phyloP scores from a whole-genome alignment of 1,140 invertebrate species.

The Lepidurus packardi region DNA sequence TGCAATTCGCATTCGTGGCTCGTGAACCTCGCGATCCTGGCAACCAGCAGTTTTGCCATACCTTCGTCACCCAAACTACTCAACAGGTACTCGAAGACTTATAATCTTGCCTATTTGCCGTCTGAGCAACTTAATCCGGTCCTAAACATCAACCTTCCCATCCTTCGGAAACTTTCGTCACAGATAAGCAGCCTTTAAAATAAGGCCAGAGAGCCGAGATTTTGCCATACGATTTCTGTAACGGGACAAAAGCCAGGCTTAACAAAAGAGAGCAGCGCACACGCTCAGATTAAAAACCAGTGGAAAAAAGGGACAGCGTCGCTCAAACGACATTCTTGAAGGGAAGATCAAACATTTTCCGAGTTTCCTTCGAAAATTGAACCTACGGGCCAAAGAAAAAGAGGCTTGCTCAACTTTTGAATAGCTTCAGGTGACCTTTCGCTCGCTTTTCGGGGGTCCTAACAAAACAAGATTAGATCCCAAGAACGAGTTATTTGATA shows the following conservation, averaged over 20 bases:
- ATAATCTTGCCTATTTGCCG: conserved; percentile 21
- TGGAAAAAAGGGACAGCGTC: background rate
- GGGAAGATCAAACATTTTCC: conserved; percentile 7
- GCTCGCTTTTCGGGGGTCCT: background rate
- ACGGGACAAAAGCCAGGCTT: background rate
- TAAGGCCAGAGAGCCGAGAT: background rate
- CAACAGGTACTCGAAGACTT: conserved; percentile 58
- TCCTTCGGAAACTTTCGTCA: background rate
- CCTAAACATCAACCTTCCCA: background rate
- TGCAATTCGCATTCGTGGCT: conserved; percentile 76
- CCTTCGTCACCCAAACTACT: conserved; percentile 67
- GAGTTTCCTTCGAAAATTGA: conserved; percentile 10
- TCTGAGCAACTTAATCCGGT: background rate
- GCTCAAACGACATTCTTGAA: conserved; percentile 3
- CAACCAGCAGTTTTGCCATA: conserved; percentile 73
- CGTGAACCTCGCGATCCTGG: conserved; percentile 69
- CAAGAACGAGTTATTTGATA: conserved; percentile 12
- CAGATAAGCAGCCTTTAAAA: background rate
- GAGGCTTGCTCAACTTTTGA: conserved; percentile 5
- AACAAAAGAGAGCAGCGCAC: background rate
- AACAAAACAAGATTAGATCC: conserved; percentile 15
- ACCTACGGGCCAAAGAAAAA: background rate
- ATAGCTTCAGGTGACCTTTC: conserved; percentile 6
- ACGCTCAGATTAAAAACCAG: background rate
- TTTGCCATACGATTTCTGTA: background rate